These are phyloP conservation scores for Myodes glareolus DNA, from an alignment of 2,113 vertebrate species.

Conservation along the genomic window DNA sequence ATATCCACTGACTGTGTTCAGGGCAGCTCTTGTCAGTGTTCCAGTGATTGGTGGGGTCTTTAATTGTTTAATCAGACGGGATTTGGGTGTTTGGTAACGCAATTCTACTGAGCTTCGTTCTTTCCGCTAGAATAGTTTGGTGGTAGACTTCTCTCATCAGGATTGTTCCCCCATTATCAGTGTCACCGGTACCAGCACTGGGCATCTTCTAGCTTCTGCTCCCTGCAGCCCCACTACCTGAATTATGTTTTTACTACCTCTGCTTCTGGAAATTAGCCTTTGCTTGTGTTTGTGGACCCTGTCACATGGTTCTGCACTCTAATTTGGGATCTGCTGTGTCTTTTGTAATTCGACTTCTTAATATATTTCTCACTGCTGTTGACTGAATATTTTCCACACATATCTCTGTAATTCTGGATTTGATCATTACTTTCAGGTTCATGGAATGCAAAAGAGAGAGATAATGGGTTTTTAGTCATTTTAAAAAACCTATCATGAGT, in stretches of 20 bases:
- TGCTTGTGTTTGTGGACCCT: background rate
- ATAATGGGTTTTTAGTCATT: background rate
- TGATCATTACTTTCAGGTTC: background rate
- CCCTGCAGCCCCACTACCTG: background rate
- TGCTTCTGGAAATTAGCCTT: background rate
- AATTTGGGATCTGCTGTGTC: background rate
- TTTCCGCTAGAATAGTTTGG: too few relatives aligned
- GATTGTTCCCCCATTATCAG: background rate
- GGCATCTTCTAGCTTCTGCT: background rate
- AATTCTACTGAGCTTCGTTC: background rate
- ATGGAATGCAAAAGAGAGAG: background rate
- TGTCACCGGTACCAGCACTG: background rate
- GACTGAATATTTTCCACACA: background rate
- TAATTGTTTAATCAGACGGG: background rate
- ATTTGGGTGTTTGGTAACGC: too few relatives aligned
- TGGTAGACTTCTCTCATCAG: background rate
- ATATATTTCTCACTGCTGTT: background rate
- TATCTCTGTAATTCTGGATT: background rate
- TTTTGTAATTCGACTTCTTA: background rate
- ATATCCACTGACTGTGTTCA: background rate
- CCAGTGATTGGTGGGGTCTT: background rate
- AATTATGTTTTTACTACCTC: background rate
- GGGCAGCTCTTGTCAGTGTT: background rate
- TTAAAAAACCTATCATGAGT: background rate
- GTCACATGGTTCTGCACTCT: background rate